phyloP scores from a whole-genome alignment of 2,888 invertebrate species.

The Coremacera marginata region DNA sequence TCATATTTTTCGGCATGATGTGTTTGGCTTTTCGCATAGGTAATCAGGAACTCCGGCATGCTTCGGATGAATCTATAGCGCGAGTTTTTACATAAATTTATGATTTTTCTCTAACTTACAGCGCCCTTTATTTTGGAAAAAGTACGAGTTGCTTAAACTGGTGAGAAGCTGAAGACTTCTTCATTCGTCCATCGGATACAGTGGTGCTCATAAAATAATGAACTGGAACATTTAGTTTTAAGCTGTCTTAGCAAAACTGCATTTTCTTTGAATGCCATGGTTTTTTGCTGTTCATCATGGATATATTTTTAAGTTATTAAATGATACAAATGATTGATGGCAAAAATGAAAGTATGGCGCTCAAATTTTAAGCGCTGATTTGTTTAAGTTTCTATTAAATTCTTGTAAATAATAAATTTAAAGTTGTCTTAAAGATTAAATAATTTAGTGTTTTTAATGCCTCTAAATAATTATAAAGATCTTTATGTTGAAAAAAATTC shows the following conservation, averaged over 20 bases:
- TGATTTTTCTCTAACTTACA: slow-evolving; percentile 29
- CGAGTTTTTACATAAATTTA: background rate
- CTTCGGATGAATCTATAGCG: background rate
- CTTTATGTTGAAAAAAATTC: no score
- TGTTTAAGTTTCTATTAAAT: no score
- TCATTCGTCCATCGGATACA: background rate
- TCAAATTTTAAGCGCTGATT: no score
- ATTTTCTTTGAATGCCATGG: background rate
- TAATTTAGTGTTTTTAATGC: no score
- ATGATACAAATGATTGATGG: no score
- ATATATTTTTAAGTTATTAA: no score
- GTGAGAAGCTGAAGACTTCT: background rate
- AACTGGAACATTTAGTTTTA: background rate
- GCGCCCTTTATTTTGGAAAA: slow-evolving; percentile 47
- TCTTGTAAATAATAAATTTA: no score
- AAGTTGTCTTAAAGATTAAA: no score
- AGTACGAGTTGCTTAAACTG: slow-evolving; percentile 17
- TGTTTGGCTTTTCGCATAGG: slow-evolving; percentile 63
- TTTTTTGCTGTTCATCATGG: no score
- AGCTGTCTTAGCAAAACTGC: background rate
- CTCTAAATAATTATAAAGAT: no score
- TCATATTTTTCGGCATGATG: slow-evolving; percentile 61
- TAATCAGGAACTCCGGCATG: slow-evolving; percentile 47
- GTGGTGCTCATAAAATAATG: background rate
- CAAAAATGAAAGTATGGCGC: no score